A percentile compares a stretch with the other conserved stretches of the same genome.
Conservation (phyloP, 2,797 vertebrate genomes). For the Notolabrus celidotus region DNA sequence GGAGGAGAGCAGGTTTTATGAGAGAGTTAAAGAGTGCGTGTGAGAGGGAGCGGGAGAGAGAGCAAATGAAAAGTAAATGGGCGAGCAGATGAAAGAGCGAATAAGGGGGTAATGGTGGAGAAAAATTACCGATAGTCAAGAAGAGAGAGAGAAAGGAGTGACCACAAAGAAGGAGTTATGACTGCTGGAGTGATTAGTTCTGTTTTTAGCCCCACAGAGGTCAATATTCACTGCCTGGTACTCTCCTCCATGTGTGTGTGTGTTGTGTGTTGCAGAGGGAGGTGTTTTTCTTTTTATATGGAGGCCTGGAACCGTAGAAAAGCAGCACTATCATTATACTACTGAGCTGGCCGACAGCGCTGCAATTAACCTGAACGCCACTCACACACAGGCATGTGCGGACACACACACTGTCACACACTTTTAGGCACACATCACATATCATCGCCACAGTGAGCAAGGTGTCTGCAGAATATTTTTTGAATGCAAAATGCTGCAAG, state of each 20-base stretch:
- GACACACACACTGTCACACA: constrained; percentile 16
- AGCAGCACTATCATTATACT: constrained; percentile 76
- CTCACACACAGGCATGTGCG: constrained; percentile 3
- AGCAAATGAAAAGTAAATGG: constrained; percentile 63
- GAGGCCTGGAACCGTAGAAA: constrained; percentile 59
- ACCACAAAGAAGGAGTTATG: constrained; percentile 77
- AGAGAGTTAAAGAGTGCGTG: constrained; percentile 17
- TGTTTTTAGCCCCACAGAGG: constrained; percentile 82
- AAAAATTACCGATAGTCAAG: constrained; percentile 66
- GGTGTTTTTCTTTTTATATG: constrained; percentile 49
- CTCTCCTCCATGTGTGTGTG: constrained; percentile 19
- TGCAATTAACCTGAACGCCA: constrained; percentile 78
- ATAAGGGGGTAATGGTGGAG: constrained; percentile 74
- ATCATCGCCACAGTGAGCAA: constrained; percentile 15
- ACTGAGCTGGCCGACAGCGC: constrained; percentile 72
- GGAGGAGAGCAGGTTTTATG: constrained; percentile 56
- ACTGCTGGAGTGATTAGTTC: constrained; percentile 80
- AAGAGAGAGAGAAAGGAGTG: constrained; percentile 56
- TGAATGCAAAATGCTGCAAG: neutral
- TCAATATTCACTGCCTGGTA: constrained; percentile 79
- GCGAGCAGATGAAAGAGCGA: constrained; percentile 60
- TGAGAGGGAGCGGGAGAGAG: constrained; percentile 24
- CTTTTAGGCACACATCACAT: constrained; percentile 17
- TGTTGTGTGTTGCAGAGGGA: constrained; percentile 22
- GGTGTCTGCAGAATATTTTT: constrained; percentile 3